Evolutionary conservation across 2,797 vertebrate genomes (phyloP).

Genomic region (Chiropotes sagulatus): DNA sequence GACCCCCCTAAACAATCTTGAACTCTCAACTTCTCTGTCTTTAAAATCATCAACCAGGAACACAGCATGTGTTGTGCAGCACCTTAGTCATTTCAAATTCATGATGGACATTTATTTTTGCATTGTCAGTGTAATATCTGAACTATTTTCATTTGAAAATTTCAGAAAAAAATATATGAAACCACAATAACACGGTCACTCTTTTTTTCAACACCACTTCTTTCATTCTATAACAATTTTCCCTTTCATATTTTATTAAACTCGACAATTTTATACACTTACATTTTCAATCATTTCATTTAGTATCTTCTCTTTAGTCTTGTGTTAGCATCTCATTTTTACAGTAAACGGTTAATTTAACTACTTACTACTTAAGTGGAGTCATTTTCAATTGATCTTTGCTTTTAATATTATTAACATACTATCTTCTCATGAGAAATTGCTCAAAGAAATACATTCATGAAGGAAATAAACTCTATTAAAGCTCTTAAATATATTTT

Average conservation of each 20-base stretch:
- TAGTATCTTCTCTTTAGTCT: not conserved
- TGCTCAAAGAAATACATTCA: not conserved
- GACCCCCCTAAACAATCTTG: not conserved
- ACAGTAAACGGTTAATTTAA: not conserved
- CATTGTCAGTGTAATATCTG: not conserved
- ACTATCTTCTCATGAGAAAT: not conserved
- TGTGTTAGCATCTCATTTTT: not conserved
- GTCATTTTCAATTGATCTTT: not conserved
- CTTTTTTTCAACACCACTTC: not conserved
- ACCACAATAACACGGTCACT: no score
- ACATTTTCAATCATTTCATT: not conserved
- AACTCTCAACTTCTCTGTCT: not conserved
- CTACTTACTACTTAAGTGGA: not conserved
- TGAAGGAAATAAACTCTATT: not conserved
- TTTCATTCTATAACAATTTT: not conserved
- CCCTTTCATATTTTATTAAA: not conserved
- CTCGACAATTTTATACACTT: not conserved
- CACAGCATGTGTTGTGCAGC: rapidly evolving
- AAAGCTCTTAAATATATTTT: not conserved
- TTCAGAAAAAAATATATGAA: not conserved
- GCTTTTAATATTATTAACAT: not conserved
- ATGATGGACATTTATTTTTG: not conserved
- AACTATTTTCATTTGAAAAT: not conserved
- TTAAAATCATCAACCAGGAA: not conserved
- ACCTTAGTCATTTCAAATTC: not conserved